Conservation (phyloP, 2,797 vertebrate genomes). For the Bradypodion pumilum region DNA sequence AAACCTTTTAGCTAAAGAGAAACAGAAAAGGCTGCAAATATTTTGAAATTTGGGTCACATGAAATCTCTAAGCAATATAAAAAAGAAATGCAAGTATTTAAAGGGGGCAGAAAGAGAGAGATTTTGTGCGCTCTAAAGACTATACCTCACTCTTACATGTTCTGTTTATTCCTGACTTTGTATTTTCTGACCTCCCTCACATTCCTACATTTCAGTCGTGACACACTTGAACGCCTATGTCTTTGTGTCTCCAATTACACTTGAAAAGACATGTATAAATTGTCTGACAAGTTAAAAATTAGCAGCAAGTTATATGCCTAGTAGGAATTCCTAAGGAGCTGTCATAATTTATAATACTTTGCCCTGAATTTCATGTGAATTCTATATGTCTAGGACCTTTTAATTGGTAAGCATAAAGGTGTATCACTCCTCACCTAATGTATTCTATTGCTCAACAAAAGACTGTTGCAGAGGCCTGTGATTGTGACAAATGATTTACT, state of each 20-base stretch:
- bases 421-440: constrained; percentile 79
- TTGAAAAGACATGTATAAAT: constrained; percentile 72
- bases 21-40: not conserved
- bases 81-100: not conserved
- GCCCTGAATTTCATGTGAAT: constrained; percentile 58
- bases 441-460: constrained; percentile 80
- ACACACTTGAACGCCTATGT: constrained; percentile 64
- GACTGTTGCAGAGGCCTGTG: constrained; percentile 78
- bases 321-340: constrained; percentile 55
- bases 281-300: constrained; percentile 72
- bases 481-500: constrained; percentile 88
- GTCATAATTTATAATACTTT: constrained; percentile 70
- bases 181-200: constrained; percentile 3
- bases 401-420: constrained; percentile 76
- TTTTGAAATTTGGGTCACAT: not conserved
- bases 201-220: constrained; percentile 62
- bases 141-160: not conserved
- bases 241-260: constrained; percentile 70
- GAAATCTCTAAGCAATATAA: not conserved
- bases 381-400: constrained; percentile 61
- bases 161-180: not conserved
- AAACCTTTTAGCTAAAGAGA: not conserved
- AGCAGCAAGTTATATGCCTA: constrained; percentile 59
- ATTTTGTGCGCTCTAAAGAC: too few relatives aligned
- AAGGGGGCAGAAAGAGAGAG: not conserved